Evolutionary conservation across 1,140 invertebrate species (phyloP).

Genomic region (Pseudomyrmex flavicornis): DNA sequence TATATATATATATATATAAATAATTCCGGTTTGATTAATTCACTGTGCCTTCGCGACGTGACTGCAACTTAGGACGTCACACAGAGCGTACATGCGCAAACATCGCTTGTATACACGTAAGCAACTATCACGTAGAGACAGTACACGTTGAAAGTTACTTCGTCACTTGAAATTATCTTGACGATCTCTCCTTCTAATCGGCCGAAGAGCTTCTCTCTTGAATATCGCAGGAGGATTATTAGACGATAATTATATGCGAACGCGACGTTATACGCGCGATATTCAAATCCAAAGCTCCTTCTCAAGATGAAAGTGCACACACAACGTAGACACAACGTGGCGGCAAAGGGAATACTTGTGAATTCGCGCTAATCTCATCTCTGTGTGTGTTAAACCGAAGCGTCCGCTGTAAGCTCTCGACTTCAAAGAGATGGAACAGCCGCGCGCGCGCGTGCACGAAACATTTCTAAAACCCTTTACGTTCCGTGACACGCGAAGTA

Average conservation of each 20-base stretch:
- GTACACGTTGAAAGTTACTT: not conserved
- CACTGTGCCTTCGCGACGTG: not conserved
- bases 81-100: not conserved
- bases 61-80: not conserved
- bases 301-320: not conserved
- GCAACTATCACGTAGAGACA: not conserved
- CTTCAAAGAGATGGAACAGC: not conserved
- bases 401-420: not conserved
- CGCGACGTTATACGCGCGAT: not conserved
- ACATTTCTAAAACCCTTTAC: not conserved
- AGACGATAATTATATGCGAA: not conserved
- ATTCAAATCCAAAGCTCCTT: not conserved
- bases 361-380: not conserved
- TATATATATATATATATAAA: too few species aligned
- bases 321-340: not conserved
- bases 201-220: too few species aligned
- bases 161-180: not conserved
- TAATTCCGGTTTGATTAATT: conserved; percentile 3
- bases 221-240: not conserved
- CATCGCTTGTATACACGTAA: not conserved
- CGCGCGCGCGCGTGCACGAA: not conserved
- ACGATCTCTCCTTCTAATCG: not conserved
- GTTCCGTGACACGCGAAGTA: not conserved
- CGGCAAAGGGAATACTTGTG: not conserved
- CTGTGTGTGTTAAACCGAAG: not conserved